Evolutionary conservation across 1,140 invertebrate species (phyloP).

Genomic region (Drosophila tristis): DNA sequence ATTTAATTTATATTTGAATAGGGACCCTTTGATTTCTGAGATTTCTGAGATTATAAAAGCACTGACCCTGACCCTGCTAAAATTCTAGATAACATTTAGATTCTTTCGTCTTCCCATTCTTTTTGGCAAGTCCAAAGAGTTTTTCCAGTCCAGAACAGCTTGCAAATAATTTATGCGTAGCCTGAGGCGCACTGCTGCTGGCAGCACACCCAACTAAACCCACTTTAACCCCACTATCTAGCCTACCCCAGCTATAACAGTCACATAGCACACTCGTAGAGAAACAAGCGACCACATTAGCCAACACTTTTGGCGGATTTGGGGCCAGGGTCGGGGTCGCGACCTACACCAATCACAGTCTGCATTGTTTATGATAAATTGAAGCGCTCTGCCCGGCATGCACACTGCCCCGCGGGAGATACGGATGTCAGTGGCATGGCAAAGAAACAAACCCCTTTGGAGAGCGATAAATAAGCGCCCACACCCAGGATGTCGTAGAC

Average conservation of each 20-base stretch:
- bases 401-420: conserved; percentile 32
- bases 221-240: background rate
- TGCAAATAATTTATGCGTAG: background rate
- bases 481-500: conserved; percentile 21
- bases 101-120: background rate
- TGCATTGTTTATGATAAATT: conserved; percentile 76
- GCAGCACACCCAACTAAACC: background rate
- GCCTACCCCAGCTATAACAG: background rate
- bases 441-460: background rate
- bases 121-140: no score
- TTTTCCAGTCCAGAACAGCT: background rate
- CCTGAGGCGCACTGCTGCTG: no score
- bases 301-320: conserved; percentile 45
- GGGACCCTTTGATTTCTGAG: conserved; percentile 1
- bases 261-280: conserved; percentile 2
- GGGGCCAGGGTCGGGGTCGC: conserved; percentile 46
- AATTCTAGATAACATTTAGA: no score
- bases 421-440: conserved; percentile 1
- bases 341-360: conserved; percentile 66
- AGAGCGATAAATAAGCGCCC: conserved; percentile 56
- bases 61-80: no score
- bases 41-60: background rate
- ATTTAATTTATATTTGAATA: background rate
- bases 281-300: conserved; percentile 59
- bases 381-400: conserved; percentile 51